These are phyloP conservation scores for Tanaodytes sp. DNA, from an alignment of 2,888 invertebrate genomes.

Conservation along the genomic window DNA sequence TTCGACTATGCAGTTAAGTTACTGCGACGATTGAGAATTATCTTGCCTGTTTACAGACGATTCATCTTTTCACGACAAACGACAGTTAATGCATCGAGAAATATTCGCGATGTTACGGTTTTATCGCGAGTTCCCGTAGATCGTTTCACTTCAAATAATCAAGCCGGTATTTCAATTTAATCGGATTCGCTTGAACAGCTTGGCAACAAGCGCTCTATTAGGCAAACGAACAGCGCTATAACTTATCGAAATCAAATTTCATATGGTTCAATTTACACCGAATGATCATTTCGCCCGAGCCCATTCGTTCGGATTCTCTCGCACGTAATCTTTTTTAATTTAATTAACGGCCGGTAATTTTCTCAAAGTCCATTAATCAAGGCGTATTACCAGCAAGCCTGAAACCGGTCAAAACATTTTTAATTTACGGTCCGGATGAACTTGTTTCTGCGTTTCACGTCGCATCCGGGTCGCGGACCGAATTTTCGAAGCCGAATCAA, in stretches of 20 bases:
- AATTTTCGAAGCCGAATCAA: too few relatives aligned
- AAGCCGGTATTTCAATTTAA: constrained; percentile 52
- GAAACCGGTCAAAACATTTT: not conserved
- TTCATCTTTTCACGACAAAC: constrained; percentile 29
- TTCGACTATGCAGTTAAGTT: constrained; percentile 44
- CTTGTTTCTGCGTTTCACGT: too few relatives aligned
- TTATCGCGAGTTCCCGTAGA: constrained; percentile 49
- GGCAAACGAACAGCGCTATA: constrained; percentile 38
- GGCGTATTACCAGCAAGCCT: not conserved
- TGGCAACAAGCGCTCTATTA: constrained; percentile 43
- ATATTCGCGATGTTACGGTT: too few relatives aligned
- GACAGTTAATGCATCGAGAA: constrained; percentile 11
- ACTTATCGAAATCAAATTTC: constrained; percentile 43
- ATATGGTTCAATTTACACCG: constrained; percentile 46
- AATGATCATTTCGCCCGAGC: constrained; percentile 8
- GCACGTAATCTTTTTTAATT: constrained; percentile 1
- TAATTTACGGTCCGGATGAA: not conserved
- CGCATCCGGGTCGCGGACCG: too few relatives aligned
- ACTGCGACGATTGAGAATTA: constrained; percentile 36
- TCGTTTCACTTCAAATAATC: constrained; percentile 50
- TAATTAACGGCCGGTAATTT: not conserved
- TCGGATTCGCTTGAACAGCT: constrained; percentile 49
- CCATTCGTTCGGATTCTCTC: constrained; percentile 11
- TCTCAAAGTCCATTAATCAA: constrained; percentile 1
- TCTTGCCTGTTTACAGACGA: constrained; percentile 18